Percentiles rank a stretch among this genome's conserved stretches.
phyloP scores from a whole-genome alignment of 2,113 vertebrate species.

The Cryptoleucopteryx plumbea region DNA sequence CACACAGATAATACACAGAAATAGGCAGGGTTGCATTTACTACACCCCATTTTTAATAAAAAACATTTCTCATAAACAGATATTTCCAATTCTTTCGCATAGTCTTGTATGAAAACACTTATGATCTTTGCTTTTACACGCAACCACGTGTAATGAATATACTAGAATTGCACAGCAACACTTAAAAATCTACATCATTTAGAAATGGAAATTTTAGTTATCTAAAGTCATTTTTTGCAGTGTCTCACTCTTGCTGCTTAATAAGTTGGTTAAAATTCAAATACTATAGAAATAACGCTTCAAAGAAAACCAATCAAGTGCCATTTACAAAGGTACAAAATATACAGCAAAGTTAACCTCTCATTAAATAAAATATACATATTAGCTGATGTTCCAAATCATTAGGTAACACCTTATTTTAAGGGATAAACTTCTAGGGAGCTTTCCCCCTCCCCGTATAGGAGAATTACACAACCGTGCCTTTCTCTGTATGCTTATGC shows the following conservation, averaged over 20 bases:
- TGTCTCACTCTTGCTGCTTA: neutral
- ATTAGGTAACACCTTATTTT: slow-evolving; percentile 62
- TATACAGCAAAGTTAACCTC: slow-evolving; percentile 71
- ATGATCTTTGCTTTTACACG: neutral
- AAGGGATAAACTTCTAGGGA: slow-evolving; percentile 1
- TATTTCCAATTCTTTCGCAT: slow-evolving; percentile 32
- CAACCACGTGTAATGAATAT: neutral
- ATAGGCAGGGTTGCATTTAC: neutral
- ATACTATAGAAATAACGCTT: slow-evolving; percentile 39
- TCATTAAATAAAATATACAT: slow-evolving; percentile 72
- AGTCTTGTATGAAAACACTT: neutral
- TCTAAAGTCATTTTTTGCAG: neutral
- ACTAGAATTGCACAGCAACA: slow-evolving; percentile 7
- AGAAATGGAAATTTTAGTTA: slow-evolving; percentile 1
- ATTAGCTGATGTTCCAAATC: slow-evolving; percentile 1
- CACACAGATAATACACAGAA: slow-evolving; percentile 23
- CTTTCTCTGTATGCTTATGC: neutral
- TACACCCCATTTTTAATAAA: slow-evolving; percentile 37
- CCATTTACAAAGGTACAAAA: slow-evolving; percentile 77
- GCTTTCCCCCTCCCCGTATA: accelerated
- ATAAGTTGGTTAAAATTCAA: slow-evolving; percentile 45
- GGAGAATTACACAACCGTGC: neutral
- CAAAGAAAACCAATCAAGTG: slow-evolving; percentile 32
- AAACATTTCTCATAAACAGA: slow-evolving; percentile 33
- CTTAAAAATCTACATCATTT: slow-evolving; percentile 2